These are phyloP conservation scores for Scaptomyza pallida DNA, from an alignment of 1,140 invertebrate genomes.

Conservation along the genomic window DNA sequence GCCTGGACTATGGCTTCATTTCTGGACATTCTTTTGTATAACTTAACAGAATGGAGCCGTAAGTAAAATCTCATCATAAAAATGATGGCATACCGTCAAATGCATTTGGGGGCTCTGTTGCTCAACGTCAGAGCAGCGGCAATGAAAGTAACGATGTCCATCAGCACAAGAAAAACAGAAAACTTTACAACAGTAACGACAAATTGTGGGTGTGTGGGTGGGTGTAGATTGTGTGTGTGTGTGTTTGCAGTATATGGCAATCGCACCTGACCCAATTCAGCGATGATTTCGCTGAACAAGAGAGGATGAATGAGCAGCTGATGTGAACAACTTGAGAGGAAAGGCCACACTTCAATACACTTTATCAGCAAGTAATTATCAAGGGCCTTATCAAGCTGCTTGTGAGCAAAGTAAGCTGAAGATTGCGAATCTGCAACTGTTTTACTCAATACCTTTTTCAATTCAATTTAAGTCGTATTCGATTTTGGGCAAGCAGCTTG, in stretches of 20 bases:
- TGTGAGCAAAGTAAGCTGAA: background rate
- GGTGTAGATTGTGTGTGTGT: background rate
- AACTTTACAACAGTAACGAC: conserved; percentile 47
- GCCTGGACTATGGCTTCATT: conserved; percentile 70
- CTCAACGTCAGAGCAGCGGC: conserved; percentile 29
- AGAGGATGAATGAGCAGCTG: conserved; percentile 35
- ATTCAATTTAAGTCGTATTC: conserved; percentile 1
- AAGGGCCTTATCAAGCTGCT: conserved; percentile 1
- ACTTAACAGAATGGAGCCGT: conserved; percentile 41
- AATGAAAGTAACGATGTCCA: conserved; percentile 67
- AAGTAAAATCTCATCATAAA: conserved; percentile 46
- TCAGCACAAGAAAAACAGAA: conserved; percentile 37
- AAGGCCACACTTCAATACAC: conserved; percentile 5
- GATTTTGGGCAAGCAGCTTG: background rate
- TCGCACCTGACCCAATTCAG: conserved; percentile 64
- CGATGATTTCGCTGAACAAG: conserved; percentile 26
- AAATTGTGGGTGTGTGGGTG: conserved; percentile 14
- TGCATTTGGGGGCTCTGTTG: conserved; percentile 51
- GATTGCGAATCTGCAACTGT: background rate
- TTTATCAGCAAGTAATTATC: conserved; percentile 17
- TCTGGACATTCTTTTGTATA: conserved; percentile 54
- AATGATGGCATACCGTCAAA: conserved; percentile 18
- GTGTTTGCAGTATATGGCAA: conserved; percentile 19
- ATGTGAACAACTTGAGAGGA: conserved; percentile 32
- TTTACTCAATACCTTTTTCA: background rate